These are phyloP conservation scores for Lepeophtheirus nordmannii DNA, from an alignment of 2,888 invertebrate species.

Conservation along the genomic window DNA sequence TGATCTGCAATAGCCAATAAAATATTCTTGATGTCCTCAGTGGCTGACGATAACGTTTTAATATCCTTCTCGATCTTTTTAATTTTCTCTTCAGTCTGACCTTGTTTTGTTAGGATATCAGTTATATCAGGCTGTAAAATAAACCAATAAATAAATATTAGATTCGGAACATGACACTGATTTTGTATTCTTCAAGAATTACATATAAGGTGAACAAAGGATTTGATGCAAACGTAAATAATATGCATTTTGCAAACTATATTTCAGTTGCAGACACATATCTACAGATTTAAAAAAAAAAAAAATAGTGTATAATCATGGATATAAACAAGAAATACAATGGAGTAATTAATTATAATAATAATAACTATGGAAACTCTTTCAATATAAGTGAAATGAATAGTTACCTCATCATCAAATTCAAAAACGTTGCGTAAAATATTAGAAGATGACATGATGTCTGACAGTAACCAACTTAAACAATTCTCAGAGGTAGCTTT, in stretches of 20 bases:
- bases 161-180: too few species aligned
- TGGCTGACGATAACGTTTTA: slow-evolving; percentile 16
- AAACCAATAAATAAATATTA: background rate
- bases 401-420: slow-evolving; percentile 25
- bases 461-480: slow-evolving; percentile 16
- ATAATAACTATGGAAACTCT: too few species aligned
- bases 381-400: too few species aligned
- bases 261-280: too few species aligned
- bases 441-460: slow-evolving; percentile 27
- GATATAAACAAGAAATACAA: background rate
- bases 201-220: too few species aligned
- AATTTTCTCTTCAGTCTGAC: slow-evolving; percentile 17
- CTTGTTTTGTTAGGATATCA: slow-evolving; percentile 21
- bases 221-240: too few species aligned
- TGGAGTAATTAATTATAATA: slow-evolving; percentile 17
- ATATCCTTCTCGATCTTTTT: background rate
- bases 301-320: background rate
- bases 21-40: background rate
- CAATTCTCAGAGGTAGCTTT: background rate
- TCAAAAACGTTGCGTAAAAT: slow-evolving; percentile 25
- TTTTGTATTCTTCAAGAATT: too few species aligned
- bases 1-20: background rate
- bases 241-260: too few species aligned
- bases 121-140: slow-evolving; percentile 26
- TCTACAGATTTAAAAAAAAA: too few species aligned